Percentiles rank a stretch among this genome's conserved stretches.
These are phyloP conservation scores for Melinaea marsaeus DNA, from an alignment of 2,888 invertebrate genomes.

Conservation along the genomic window DNA sequence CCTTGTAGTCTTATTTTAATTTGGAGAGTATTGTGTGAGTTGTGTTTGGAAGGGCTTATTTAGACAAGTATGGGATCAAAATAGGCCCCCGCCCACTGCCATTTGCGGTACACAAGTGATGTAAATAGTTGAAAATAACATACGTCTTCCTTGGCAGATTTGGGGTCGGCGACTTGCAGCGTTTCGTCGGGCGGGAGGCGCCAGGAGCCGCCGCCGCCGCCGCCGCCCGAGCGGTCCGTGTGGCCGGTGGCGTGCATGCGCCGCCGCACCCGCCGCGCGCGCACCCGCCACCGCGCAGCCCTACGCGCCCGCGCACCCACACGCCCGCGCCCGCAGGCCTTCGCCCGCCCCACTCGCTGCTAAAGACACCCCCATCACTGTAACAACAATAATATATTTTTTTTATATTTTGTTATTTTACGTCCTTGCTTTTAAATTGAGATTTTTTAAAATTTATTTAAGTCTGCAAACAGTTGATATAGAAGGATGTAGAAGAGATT, in stretches of 20 bases:
- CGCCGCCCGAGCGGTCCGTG: slow-evolving; percentile 88
- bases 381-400: slow-evolving; percentile 18
- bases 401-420: too few species aligned
- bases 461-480: too few species aligned
- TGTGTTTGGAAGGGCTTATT: too few species aligned
- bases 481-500: too few species aligned
- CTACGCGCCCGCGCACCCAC: slow-evolving; percentile 60
- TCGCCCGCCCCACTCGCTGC: slow-evolving; percentile 43
- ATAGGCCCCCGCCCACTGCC: too few species aligned
- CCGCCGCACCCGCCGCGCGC: slow-evolving; percentile 78
- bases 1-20: too few species aligned
- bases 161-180: slow-evolving; percentile 92
- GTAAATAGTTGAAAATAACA: slow-evolving; percentile 8
- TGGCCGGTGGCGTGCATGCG: slow-evolving; percentile 94
- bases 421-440: too few species aligned
- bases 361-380: slow-evolving; percentile 56
- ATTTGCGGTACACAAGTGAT: too few species aligned
- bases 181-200: slow-evolving; percentile 95
- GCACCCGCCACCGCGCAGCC: slow-evolving; percentile 79
- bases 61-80: too few species aligned
- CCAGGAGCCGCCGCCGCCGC: slow-evolving; percentile 85
- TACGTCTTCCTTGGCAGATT: slow-evolving; percentile 85
- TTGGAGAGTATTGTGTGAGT: too few species aligned
- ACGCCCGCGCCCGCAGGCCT: slow-evolving; percentile 33
- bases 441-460: too few species aligned